These are phyloP conservation scores for Puma concolor DNA, from an alignment of 2,113 vertebrate species.

Conservation along the genomic window DNA sequence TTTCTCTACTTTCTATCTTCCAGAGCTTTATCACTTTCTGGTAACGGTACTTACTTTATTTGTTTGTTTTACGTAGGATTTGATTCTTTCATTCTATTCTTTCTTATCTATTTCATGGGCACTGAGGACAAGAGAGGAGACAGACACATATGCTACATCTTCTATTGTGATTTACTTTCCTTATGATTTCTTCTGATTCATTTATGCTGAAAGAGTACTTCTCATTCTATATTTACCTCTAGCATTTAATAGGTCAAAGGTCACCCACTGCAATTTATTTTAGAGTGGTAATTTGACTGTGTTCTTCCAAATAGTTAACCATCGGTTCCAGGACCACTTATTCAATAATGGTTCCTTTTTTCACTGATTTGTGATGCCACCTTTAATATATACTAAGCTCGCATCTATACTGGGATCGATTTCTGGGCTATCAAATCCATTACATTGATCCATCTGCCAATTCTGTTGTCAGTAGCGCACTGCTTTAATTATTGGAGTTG, in stretches of 20 bases:
- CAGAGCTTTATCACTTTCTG: background rate
- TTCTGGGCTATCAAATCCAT: slow-evolving; percentile 43
- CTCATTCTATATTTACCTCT: background rate
- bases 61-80: background rate
- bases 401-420: background rate
- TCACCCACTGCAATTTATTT: slow-evolving; percentile 9
- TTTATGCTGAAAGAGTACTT: background rate
- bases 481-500: slow-evolving; percentile 63
- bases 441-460: slow-evolving; percentile 29
- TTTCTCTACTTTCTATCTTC: background rate
- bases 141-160: background rate
- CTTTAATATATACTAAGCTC: slow-evolving; percentile 42
- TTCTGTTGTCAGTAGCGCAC: background rate
- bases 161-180: background rate
- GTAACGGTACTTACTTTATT: background rate
- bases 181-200: background rate
- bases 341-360: slow-evolving; percentile 21
- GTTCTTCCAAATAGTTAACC: background rate
- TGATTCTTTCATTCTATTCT: background rate
- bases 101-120: background rate
- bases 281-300: slow-evolving; percentile 36
- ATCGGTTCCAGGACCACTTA: slow-evolving; percentile 3
- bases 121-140: background rate
- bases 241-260: slow-evolving; percentile 37
- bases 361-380: slow-evolving; percentile 29